Evolutionary conservation across 2,113 vertebrate species (phyloP), one percentile per base, ranked within the genome.

Genomic region (Diphyllodes magnificus): DNA sequence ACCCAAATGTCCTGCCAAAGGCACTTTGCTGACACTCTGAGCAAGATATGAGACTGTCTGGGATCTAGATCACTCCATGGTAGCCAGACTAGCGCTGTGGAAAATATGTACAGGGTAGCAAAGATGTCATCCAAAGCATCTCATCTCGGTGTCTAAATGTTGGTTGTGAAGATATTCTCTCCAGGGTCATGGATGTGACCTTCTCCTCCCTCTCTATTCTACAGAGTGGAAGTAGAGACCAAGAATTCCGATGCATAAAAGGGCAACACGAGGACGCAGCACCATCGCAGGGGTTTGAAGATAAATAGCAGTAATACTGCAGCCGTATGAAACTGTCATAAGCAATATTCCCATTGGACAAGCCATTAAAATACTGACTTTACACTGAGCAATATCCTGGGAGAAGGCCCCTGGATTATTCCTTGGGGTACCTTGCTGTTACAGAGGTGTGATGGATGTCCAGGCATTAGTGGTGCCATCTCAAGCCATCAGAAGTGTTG

Each of bases 261-360:
- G 53, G 60, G 49, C 92, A 88, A 22, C 51, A 22, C 8, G 83
- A 94, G 89, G 83, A 92, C 90, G 91, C 51, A 70, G 50, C 35
- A 42, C 40, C 47, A 65, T 54, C 40, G 12, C 75, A 95, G 68
- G 42, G 45, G 28, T 53, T 44, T 95, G 89, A 97, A 97, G 95
- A 97, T 75, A 95, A 97, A 98, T 92, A 94, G 92, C 86, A 95
- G n/a, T 88, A 96, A 97, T 97, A 94, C 77, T 37, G 71, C 45
- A 88, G 79, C 64, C 64, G 90, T 92, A 96, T 97, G 96, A 98
- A 97, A 95, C 88, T 96, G 93, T 95, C 95, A 95, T 86, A 85
- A 88, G 64, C 86, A 96, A 94, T 97, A 97, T 93, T 97, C 95
- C 92, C 94, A 79, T 14, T 63, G 70, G 88, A 60, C 72, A 87